Conservation (phyloP, 2,888 invertebrate species). For the Aethes cnicana region DNA sequence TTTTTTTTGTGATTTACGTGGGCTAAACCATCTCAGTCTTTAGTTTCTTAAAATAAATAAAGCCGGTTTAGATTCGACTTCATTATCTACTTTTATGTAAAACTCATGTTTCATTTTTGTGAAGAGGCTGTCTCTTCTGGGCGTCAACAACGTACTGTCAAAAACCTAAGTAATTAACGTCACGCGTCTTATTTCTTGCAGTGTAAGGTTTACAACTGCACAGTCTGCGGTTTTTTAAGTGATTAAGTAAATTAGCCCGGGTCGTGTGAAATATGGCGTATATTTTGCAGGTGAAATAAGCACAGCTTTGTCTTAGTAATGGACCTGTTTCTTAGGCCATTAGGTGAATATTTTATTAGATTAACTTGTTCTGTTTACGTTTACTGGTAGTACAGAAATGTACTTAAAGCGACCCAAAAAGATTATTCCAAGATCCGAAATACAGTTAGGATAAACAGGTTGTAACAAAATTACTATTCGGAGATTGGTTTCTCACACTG, state of each 20-base stretch:
- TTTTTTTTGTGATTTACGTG: too few relatives aligned
- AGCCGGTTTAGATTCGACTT: too few relatives aligned
- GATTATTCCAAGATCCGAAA: too few relatives aligned
- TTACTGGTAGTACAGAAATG: too few relatives aligned
- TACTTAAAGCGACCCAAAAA: too few relatives aligned
- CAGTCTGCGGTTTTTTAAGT: constrained; percentile 26
- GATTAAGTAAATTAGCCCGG: constrained; percentile 27
- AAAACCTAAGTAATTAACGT: constrained; percentile 22
- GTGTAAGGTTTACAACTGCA: constrained; percentile 12
- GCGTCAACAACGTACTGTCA: constrained; percentile 17
- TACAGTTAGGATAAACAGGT: too few relatives aligned
- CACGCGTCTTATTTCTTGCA: constrained; percentile 8
- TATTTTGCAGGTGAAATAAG: constrained; percentile 29
- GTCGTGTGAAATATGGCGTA: constrained; percentile 25
- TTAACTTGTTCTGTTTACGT: constrained; percentile 23
- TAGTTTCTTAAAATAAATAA: too few relatives aligned
- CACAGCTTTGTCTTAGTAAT: constrained; percentile 30
- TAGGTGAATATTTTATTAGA: constrained; percentile 30
- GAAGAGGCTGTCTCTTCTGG: constrained; percentile 1
- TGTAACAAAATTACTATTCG: too few relatives aligned
- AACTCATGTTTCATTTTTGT: background rate
- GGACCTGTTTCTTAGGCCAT: constrained; percentile 28
- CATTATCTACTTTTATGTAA: too few relatives aligned
- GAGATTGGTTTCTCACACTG: too few relatives aligned
- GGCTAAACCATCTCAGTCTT: too few relatives aligned